Evolutionary conservation across 2,113 vertebrate genomes (phyloP).

Genomic region (Myotis davidii): DNA sequence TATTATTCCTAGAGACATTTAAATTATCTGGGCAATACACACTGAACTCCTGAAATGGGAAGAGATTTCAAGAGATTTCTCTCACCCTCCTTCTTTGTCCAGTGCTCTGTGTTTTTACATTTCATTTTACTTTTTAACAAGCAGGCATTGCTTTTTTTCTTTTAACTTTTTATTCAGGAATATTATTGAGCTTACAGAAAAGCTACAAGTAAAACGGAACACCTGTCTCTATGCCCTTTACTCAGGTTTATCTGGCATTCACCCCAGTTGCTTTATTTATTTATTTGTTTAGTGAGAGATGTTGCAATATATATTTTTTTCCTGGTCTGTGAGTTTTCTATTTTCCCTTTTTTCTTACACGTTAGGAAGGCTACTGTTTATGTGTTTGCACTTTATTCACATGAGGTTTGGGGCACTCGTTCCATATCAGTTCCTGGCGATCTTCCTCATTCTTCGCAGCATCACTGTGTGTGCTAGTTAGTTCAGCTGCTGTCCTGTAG

Average conservation of each 20-base stretch:
- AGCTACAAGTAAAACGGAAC: not conserved
- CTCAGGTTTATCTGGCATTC: not conserved
- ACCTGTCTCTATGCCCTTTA: not conserved
- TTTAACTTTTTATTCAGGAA: not conserved
- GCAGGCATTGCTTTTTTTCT: not conserved
- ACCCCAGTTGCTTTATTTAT: not conserved
- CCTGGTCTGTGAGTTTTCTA: not conserved
- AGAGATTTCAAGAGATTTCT: not conserved
- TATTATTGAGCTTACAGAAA: not conserved
- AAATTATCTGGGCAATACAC: not conserved
- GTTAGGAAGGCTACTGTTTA: not conserved
- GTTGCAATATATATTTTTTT: not conserved
- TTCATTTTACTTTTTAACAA: constrained; percentile 29
- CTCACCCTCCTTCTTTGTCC: not conserved
- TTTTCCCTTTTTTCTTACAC: not conserved
- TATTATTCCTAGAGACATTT: not conserved
- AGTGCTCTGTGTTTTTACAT: not conserved
- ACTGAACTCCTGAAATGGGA: not conserved
- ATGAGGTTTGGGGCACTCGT: not conserved
- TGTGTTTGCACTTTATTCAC: not conserved
- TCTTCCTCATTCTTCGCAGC: not conserved
- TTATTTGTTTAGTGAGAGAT: not conserved
- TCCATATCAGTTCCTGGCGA: not conserved
- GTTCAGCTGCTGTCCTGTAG: not conserved
- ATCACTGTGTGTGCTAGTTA: not conserved